phyloP scores from a whole-genome alignment of 2,888 invertebrate species.

The Drosophila lutescens region DNA sequence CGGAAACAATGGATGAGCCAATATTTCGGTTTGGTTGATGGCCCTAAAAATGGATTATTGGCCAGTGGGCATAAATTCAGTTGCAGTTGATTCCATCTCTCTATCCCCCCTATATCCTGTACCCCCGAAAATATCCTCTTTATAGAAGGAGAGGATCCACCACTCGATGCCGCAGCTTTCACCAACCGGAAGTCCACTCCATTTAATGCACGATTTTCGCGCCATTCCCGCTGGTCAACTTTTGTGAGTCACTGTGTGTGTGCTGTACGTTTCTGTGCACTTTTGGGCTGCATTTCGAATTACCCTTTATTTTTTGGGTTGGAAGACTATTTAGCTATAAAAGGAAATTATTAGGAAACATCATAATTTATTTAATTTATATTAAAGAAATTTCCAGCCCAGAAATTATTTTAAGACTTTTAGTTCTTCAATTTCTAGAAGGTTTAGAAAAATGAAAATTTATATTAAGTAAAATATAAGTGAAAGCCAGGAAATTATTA shows the following conservation, averaged over 20 bases:
- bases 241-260: constrained; percentile 17
- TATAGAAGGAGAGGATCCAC: constrained; percentile 33
- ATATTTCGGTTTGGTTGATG: constrained; percentile 82
- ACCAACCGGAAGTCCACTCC: constrained; percentile 81
- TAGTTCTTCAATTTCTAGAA: too few relatives aligned
- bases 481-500: too few relatives aligned
- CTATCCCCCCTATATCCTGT: background rate
- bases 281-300: background rate
- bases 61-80: constrained; percentile 82
- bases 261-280: background rate
- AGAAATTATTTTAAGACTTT: too few relatives aligned
- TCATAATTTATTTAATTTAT: too few relatives aligned
- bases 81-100: constrained; percentile 55
- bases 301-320: background rate
- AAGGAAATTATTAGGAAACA: too few relatives aligned
- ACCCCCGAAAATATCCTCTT: constrained; percentile 9
- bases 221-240: constrained; percentile 72
- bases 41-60: constrained; percentile 84
- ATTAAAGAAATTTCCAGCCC: too few relatives aligned
- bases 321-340: background rate
- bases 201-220: constrained; percentile 81
- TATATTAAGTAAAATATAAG: too few relatives aligned
- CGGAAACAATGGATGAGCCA: constrained; percentile 83
- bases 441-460: too few relatives aligned
- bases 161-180: constrained; percentile 59